phyloP scores from a whole-genome alignment of 2,797 vertebrate species.

The Chaenodraco wilsoni region DNA sequence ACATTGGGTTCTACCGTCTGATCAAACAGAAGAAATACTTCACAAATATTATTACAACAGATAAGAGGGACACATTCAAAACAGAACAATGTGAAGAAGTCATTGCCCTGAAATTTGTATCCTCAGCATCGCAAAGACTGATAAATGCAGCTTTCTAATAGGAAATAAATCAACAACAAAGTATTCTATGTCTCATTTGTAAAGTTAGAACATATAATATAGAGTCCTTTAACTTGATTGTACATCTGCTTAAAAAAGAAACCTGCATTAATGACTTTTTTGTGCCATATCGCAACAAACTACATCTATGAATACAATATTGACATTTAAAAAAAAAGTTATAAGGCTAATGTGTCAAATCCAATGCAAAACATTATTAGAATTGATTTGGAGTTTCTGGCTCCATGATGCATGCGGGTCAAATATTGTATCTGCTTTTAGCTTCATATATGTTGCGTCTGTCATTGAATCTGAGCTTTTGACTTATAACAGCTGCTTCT shows the following conservation, averaged over 20 bases:
- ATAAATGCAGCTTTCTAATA: constrained; percentile 35
- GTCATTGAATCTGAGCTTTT: neutral
- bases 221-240: neutral
- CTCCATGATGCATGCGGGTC: neutral
- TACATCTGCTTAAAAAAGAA: constrained; percentile 1
- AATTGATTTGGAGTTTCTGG: neutral
- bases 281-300: neutral
- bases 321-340: neutral
- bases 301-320: neutral
- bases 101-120: constrained; percentile 52
- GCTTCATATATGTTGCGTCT: neutral
- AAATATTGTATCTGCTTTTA: neutral
- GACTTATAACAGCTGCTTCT: neutral
- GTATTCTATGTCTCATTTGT: neutral
- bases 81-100: constrained; percentile 54
- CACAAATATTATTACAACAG: constrained; percentile 64
- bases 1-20: constrained; percentile 52
- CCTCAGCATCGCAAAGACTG: constrained; percentile 31
- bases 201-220: neutral
- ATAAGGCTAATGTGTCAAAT: neutral
- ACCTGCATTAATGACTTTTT: neutral
- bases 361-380: neutral
- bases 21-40: constrained; percentile 61
- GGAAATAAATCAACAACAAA: constrained; percentile 9
- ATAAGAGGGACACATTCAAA: constrained; percentile 21